phyloP scores from a whole-genome alignment of 2,888 invertebrate genomes.

The Byasa hedistus region DNA sequence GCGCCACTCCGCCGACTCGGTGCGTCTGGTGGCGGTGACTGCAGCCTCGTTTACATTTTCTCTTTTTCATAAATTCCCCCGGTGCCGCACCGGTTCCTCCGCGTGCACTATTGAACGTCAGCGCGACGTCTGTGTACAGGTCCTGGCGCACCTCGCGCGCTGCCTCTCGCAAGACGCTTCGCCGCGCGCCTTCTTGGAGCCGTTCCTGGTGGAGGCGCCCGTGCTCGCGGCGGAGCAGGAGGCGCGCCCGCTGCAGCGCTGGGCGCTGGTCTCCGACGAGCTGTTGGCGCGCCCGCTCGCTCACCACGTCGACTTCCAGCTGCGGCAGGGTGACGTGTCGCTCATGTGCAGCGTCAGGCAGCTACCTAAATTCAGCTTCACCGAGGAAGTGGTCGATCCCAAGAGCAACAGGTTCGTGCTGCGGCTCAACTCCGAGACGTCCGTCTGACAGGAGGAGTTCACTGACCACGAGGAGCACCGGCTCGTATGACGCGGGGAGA shows the following conservation, averaged over 20 bases:
- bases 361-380: slow-evolving; percentile 95
- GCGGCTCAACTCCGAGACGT: slow-evolving; percentile 96
- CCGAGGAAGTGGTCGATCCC: slow-evolving; percentile 97
- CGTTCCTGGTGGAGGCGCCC: slow-evolving; percentile 92
- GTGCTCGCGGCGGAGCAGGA: slow-evolving; percentile 93
- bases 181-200: slow-evolving; percentile 96
- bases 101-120: too few species aligned
- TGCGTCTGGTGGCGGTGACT: too few species aligned
- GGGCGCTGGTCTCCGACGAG: slow-evolving; percentile 97
- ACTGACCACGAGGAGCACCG: slow-evolving; percentile 51
- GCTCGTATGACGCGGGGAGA: slow-evolving; percentile 58
- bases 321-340: slow-evolving; percentile 95
- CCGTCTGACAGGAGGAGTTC: slow-evolving; percentile 87
- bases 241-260: slow-evolving; percentile 90
- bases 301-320: slow-evolving; percentile 92
- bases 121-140: slow-evolving; percentile 43
- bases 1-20: slow-evolving; percentile 95
- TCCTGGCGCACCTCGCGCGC: slow-evolving; percentile 92
- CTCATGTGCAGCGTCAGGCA: slow-evolving; percentile 91
- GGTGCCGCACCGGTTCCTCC: too few species aligned
- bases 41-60: too few species aligned
- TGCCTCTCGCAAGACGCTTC: slow-evolving; percentile 96
- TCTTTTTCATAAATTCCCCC: too few species aligned
- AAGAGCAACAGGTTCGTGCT: slow-evolving; percentile 97
- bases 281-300: slow-evolving; percentile 91